phyloP scores from a whole-genome alignment of 37 sponge, comb jelly and placozoan genomes.

The Cladorhizidae sp. region DNA sequence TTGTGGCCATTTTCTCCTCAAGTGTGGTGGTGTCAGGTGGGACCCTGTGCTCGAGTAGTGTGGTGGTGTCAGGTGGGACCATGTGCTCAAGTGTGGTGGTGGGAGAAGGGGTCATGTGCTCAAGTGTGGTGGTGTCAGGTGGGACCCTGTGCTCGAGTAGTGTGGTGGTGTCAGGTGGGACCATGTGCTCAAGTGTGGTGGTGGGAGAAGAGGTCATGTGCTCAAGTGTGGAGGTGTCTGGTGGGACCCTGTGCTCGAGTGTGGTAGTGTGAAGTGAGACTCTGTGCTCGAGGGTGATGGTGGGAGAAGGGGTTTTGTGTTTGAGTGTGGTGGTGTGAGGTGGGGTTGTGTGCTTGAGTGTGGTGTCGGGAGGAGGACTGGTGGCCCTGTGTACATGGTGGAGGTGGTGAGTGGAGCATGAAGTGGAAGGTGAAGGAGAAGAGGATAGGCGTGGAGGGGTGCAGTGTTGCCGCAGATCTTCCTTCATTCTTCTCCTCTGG shows the following conservation, averaged over 20 bases:
- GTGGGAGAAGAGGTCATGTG: neutral
- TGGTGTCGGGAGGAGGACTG: neutral
- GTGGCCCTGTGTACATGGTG: neutral
- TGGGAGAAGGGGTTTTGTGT: neutral
- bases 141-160: too few relatives aligned
- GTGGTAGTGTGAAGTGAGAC: too few relatives aligned
- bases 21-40: neutral
- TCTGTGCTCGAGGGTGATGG: neutral
- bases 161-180: too few relatives aligned
- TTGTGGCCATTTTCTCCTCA: neutral
- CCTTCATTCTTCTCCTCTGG: constrained; percentile 19
- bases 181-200: neutral
- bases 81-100: neutral
- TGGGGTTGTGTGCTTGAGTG: neutral
- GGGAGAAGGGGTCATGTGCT: neutral
- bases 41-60: neutral
- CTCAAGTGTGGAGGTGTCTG: neutral
- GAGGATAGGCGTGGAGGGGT: neutral
- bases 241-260: too few relatives aligned
- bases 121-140: neutral
- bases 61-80: neutral
- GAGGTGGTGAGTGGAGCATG: neutral
- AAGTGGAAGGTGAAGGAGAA: constrained; percentile 5
- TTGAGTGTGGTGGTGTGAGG: neutral
- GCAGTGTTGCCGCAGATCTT: neutral